Base-by-base conservation (phyloP, 2,113 vertebrate genomes). In the Dromiciops gliroides region DNA sequence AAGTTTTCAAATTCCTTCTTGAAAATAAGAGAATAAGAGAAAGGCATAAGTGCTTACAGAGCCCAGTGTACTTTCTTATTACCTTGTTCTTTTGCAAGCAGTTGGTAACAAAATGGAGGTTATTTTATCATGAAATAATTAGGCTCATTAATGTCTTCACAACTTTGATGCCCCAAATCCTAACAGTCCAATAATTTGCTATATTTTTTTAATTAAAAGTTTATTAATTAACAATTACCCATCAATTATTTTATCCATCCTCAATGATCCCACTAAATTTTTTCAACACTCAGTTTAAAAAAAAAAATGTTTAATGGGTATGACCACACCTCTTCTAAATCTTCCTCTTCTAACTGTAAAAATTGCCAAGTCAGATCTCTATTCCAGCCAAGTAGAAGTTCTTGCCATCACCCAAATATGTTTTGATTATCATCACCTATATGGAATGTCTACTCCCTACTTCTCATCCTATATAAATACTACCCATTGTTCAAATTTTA, bases 191-290 rank as follows among this genome's bases (percentile, higher is more conserved):
- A 67, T 93, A 47, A 93, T 96, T 97, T 90, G 67, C 96, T 94
- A 95, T 93, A 92, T 96, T 97, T 95, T 60, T 92, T 92, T 19
- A 47, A 28, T 75, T 91, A 60, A 91, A 96, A 95, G 95, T 96
- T 95, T 97, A 95, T 97, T 51, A 96, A 94, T 37, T 95, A 44
- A n/a, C 95, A 96, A 95, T 96, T 97, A 95, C 12, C 10, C 56
- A 94, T 89, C 93, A 97, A 89, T 97, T 96, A 97, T 96, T 97
- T 95, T 88, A 95, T 14, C 96, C 92, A 93, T 89, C 90, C 96
- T 97, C 95, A 97, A 96, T 95, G 94, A 93, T 97, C 90, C 94
- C 90, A 96, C 3, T 90, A 52, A 31, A 52, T 96, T 97, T 98
- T 98, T 95, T 95, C 94, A 91, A 91, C 92, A 95, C 90, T 95